These are phyloP conservation scores for Plebejus melissa DNA, from an alignment of 2,888 invertebrate genomes.

Conservation along the genomic window DNA sequence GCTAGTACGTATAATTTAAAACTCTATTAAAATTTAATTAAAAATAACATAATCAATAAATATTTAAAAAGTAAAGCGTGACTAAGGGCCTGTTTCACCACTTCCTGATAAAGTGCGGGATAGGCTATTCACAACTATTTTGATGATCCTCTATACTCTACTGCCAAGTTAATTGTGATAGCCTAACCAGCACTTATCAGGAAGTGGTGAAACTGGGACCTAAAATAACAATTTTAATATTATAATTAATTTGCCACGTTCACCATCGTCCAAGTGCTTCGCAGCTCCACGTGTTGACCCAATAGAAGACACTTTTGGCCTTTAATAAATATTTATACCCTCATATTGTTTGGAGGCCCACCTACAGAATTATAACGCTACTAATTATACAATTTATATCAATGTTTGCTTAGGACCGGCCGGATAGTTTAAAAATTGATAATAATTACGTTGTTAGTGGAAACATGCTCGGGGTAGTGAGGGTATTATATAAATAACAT, in stretches of 20 bases:
- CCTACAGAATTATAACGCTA: slow-evolving; percentile 50
- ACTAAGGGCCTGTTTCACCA: no score
- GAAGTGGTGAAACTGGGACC: no score
- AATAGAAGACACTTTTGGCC: slow-evolving; percentile 70
- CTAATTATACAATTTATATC: slow-evolving; percentile 67
- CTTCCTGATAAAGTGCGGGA: no score
- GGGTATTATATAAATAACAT: slow-evolving; percentile 14
- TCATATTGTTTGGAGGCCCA: slow-evolving; percentile 60
- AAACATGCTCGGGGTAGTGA: neutral
- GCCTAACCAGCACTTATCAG: no score
- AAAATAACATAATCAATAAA: no score
- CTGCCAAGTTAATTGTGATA: no score
- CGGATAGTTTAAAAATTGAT: slow-evolving; percentile 36
- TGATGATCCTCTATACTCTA: no score
- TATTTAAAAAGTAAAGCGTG: no score
- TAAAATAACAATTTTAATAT: no score
- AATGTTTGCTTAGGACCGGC: slow-evolving; percentile 58
- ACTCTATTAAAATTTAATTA: no score
- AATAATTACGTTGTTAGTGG: slow-evolving; percentile 27
- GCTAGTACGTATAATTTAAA: no score
- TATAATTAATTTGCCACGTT: slow-evolving; percentile 43
- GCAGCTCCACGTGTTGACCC: slow-evolving; percentile 48
- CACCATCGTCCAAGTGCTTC: slow-evolving; percentile 38
- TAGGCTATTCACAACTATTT: no score
- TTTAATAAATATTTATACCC: slow-evolving; percentile 76